Conservation (phyloP, 2,888 invertebrate species). For the Halictus quadricinctus region DNA sequence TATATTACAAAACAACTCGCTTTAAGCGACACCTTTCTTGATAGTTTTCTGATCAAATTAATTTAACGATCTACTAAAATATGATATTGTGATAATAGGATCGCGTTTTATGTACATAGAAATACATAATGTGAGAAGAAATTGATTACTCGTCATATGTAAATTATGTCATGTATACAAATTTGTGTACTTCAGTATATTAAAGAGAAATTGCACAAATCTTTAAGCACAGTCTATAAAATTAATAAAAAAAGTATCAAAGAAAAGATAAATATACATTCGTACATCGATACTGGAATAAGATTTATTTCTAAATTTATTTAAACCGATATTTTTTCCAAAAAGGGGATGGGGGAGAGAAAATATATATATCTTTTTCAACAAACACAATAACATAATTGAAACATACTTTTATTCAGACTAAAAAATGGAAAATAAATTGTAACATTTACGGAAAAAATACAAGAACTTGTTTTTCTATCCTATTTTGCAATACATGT, state of each 20-base stretch:
- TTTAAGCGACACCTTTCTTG: background rate
- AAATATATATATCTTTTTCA: no score
- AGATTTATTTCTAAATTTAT: background rate
- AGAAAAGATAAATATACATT: background rate
- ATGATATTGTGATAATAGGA: background rate
- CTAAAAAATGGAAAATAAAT: slow-evolving; percentile 77
- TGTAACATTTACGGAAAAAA: slow-evolving; percentile 74
- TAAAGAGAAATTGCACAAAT: background rate
- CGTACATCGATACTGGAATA: background rate
- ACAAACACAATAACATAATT: slow-evolving; percentile 55
- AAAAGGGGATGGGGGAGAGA: background rate
- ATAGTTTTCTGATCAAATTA: background rate
- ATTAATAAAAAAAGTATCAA: no score
- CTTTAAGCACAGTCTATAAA: background rate
- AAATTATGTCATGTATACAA: background rate
- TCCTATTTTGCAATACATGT: slow-evolving; percentile 64
- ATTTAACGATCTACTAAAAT: background rate
- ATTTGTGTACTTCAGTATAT: background rate
- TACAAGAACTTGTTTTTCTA: slow-evolving; percentile 53
- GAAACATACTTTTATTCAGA: slow-evolving; percentile 76
- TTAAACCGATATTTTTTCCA: background rate
- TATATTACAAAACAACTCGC: background rate
- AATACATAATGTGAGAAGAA: background rate
- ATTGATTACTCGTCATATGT: background rate
- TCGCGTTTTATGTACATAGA: background rate